Conservation (phyloP, 2,888 invertebrate genomes). For the Autographa pulchrina region DNA sequence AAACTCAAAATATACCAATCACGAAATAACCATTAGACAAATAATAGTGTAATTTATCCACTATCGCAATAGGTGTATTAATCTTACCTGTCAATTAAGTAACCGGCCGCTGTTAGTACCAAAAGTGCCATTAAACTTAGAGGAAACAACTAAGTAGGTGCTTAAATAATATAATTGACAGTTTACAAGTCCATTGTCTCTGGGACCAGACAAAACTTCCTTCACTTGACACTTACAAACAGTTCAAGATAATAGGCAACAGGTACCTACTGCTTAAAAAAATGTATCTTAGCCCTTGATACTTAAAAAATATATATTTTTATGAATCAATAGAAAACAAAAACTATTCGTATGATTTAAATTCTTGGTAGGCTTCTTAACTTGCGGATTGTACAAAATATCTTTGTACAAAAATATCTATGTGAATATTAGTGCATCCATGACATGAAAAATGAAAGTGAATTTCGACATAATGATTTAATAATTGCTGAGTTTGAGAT, state of each 20-base stretch:
- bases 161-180: slow-evolving; percentile 45
- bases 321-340: too few relatives aligned
- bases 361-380: too few relatives aligned
- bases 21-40: too few relatives aligned
- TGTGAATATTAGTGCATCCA: too few relatives aligned
- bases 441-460: too few relatives aligned
- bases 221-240: slow-evolving; percentile 35
- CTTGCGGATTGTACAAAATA: too few relatives aligned
- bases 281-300: background rate
- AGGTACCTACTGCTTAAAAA: background rate
- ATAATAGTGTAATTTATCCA: background rate
- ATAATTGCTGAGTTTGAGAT: too few relatives aligned
- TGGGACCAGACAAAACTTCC: slow-evolving; percentile 5
- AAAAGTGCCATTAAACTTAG: slow-evolving; percentile 5
- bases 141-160: background rate
- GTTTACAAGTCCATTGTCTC: slow-evolving; percentile 33
- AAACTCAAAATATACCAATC: background rate
- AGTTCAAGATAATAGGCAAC: slow-evolving; percentile 6
- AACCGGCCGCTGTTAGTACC: background rate
- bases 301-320: background rate
- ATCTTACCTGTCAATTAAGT: slow-evolving; percentile 6
- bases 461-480: too few relatives aligned
- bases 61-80: background rate
- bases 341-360: too few relatives aligned
- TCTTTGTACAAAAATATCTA: too few relatives aligned